Evolutionary conservation across 2,113 vertebrate species (phyloP).

Genomic region (Scomber japonicus): DNA sequence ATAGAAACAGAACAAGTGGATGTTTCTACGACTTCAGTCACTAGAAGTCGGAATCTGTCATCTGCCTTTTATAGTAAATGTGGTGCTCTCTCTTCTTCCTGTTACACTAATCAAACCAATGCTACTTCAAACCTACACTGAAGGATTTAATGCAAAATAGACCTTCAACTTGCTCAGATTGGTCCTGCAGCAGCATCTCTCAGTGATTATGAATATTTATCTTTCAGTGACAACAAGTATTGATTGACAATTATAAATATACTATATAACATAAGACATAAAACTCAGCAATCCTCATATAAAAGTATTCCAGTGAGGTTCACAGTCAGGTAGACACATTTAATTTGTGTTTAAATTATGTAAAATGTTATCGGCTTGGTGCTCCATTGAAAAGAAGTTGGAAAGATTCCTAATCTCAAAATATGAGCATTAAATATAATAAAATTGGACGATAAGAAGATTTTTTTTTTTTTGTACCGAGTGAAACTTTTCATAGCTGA

Average conservation of each 20-base stretch:
- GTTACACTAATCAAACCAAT: slow-evolving; percentile 7
- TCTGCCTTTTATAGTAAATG: not conserved
- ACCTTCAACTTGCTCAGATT: not conserved
- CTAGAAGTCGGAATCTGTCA: slow-evolving; percentile 2
- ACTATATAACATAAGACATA: too few species aligned
- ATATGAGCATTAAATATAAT: too few species aligned
- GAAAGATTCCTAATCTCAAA: too few species aligned
- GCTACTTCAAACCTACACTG: not conserved
- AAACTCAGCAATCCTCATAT: too few species aligned
- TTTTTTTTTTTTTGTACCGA: too few species aligned
- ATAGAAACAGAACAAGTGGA: not conserved
- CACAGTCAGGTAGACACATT: too few species aligned
- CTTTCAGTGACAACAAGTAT: not conserved
- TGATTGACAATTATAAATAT: not conserved
- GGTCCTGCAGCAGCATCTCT: not conserved
- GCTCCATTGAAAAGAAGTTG: too few species aligned
- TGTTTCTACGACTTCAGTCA: slow-evolving; percentile 7
- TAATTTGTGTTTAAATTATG: too few species aligned
- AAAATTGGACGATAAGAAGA: too few species aligned
- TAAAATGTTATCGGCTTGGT: too few species aligned
- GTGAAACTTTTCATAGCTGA: too few species aligned
- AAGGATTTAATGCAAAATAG: slow-evolving; percentile 41
- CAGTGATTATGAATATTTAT: not conserved
- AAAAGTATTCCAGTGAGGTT: too few species aligned
- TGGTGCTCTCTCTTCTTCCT: not conserved